Percentiles rank a stretch among this genome's conserved stretches.
These are phyloP conservation scores for Euleptes europaea DNA, from an alignment of 2,113 vertebrate genomes.

Conservation along the genomic window DNA sequence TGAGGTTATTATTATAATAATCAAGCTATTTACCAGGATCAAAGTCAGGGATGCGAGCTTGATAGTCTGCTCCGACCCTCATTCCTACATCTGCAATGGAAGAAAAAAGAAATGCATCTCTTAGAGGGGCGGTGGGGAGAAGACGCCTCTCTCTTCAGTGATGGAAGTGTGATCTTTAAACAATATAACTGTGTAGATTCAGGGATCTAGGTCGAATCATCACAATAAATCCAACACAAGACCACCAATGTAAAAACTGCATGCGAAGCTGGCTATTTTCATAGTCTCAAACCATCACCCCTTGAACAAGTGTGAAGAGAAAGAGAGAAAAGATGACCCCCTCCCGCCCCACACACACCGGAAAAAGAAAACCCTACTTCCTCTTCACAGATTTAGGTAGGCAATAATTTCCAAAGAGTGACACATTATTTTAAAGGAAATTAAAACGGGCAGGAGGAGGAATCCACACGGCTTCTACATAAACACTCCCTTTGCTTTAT, in stretches of 20 bases:
- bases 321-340: neutral
- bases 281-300: neutral
- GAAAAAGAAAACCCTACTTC: slow-evolving; percentile 24
- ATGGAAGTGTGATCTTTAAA: neutral
- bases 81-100: slow-evolving; percentile 92
- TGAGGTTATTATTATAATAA: slow-evolving; percentile 22
- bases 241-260: neutral
- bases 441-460: too few relatives aligned
- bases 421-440: neutral
- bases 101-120: slow-evolving; percentile 44
- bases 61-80: slow-evolving; percentile 94
- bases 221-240: neutral
- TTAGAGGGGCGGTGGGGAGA: neutral
- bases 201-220: neutral
- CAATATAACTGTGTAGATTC: neutral
- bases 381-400: slow-evolving; percentile 5
- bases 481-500: neutral
- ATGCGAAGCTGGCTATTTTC: neutral
- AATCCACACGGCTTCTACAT: neutral
- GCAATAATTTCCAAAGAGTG: neutral
- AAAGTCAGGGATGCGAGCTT: slow-evolving; percentile 92
- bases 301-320: neutral
- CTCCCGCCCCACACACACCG: slow-evolving; percentile 4
- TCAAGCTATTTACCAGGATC: slow-evolving; percentile 85
- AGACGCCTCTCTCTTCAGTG: neutral